Percentiles rank a stretch among this genome's conserved stretches.
phyloP scores from a whole-genome alignment of 1,140 invertebrate genomes.

The Episyrphus balteatus region DNA sequence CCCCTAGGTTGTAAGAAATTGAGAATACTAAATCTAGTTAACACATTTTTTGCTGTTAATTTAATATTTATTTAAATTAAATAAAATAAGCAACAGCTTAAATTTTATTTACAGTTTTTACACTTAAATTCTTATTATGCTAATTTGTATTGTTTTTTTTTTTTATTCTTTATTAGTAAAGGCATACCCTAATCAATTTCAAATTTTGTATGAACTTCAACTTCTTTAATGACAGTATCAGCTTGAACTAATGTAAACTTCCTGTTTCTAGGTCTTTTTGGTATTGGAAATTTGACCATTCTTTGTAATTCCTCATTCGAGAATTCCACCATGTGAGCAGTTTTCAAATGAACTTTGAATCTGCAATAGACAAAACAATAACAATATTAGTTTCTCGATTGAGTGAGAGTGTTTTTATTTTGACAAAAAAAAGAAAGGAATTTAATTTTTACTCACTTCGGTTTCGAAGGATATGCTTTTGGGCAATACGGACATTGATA shows the following conservation, averaged over 20 bases:
- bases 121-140: too few relatives aligned
- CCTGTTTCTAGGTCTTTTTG: conserved; percentile 1
- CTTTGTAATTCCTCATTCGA: conserved; percentile 1
- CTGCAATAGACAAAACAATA: neutral
- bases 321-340: conserved; percentile 1
- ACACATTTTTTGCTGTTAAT: too few relatives aligned
- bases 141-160: too few relatives aligned
- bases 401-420: neutral
- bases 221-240: conserved; percentile 3
- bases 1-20: too few relatives aligned
- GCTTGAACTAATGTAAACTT: conserved; percentile 6
- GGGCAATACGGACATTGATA: conserved; percentile 4
- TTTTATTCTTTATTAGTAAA: too few relatives aligned
- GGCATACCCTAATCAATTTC: too few relatives aligned
- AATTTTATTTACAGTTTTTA: too few relatives aligned
- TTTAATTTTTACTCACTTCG: conserved; percentile 1
- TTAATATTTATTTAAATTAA: too few relatives aligned
- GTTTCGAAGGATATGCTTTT: conserved; percentile 6
- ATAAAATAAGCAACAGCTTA: too few relatives aligned
- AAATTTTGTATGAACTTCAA: neutral
- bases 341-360: conserved; percentile 7
- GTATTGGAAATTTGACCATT: neutral
- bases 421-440: too few relatives aligned
- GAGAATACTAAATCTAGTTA: too few relatives aligned
- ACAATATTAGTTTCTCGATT: neutral